Evolutionary conservation across 2,888 invertebrate genomes (phyloP).

Genomic region (Trichogramma dendrolimi): DNA sequence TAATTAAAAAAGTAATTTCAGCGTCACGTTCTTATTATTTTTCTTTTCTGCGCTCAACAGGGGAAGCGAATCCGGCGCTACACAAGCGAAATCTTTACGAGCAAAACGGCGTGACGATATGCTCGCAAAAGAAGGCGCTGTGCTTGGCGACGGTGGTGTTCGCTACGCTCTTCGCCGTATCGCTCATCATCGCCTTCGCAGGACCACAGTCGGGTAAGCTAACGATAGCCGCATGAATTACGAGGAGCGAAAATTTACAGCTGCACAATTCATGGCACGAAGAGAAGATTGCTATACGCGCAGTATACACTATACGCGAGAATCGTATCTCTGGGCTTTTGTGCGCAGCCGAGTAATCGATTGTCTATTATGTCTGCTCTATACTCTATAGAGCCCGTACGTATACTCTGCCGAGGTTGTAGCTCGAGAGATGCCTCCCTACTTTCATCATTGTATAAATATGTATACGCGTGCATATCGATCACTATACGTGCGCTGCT

Average conservation of each 20-base stretch:
- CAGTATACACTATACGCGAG: too few relatives aligned
- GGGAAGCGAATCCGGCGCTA: conserved; percentile 61
- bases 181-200: conserved; percentile 85
- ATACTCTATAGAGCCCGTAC: too few relatives aligned
- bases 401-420: too few relatives aligned
- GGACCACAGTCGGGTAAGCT: conserved; percentile 75
- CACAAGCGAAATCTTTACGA: conserved; percentile 68
- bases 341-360: too few relatives aligned
- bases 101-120: conserved; percentile 76
- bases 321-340: too few relatives aligned
- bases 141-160: conserved; percentile 76
- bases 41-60: conserved; percentile 52
- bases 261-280: background rate
- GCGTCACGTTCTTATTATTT: background rate
- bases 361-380: too few relatives aligned
- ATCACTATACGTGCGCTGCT: too few relatives aligned
- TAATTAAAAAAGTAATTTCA: too few relatives aligned
- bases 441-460: too few relatives aligned
- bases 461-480: too few relatives aligned
- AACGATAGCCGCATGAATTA: background rate
- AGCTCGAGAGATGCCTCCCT: too few relatives aligned
- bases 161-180: conserved; percentile 74
- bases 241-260: background rate
- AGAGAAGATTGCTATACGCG: background rate
- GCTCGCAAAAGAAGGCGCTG: conserved; percentile 81